Percentiles rank a stretch among this genome's conserved stretches.
phyloP scores from a whole-genome alignment of 2,888 invertebrate species.

The Drosophila engyochracea region DNA sequence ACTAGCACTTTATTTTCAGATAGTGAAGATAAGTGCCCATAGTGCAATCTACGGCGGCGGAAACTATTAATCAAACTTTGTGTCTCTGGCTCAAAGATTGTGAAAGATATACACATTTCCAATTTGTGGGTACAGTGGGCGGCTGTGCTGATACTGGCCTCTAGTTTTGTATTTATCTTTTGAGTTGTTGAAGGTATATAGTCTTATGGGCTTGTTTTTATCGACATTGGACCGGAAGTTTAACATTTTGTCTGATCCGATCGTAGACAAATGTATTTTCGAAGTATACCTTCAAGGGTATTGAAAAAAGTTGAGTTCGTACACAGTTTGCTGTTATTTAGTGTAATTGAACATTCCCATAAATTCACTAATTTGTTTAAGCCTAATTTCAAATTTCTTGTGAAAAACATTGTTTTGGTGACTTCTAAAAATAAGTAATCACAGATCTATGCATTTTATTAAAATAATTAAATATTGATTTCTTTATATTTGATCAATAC shows the following conservation, averaged over 20 bases:
- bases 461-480: too few relatives aligned
- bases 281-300: neutral
- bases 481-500: neutral
- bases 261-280: neutral
- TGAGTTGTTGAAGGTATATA: neutral
- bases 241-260: neutral
- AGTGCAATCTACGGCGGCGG: neutral
- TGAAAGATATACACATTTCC: neutral
- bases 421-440: neutral
- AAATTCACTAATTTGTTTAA: neutral
- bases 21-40: neutral
- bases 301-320: neutral
- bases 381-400: neutral
- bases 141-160: neutral
- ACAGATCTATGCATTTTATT: neutral
- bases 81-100: neutral
- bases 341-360: neutral
- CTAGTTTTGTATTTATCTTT: neutral
- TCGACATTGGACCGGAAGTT: neutral
- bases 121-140: neutral
- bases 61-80: neutral
- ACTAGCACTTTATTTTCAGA: neutral
- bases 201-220: neutral
- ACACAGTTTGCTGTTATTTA: neutral
- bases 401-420: neutral